Evolutionary conservation across 1,140 invertebrate species (phyloP), one percentile per base, ranked within the genome.

Genomic region (Meteorus sp.): DNA sequence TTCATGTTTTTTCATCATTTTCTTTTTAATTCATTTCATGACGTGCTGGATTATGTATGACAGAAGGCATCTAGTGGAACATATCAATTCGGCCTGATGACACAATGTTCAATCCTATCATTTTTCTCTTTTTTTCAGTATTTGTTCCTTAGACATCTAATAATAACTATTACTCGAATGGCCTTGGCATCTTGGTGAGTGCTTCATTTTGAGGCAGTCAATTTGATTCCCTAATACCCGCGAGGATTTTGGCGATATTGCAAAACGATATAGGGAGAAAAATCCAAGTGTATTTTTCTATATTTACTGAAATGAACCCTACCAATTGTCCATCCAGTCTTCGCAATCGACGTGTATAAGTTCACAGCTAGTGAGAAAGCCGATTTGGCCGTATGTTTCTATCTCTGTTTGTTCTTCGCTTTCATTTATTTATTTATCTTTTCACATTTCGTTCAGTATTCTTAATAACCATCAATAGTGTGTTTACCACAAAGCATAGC

Each of bases 41-140:
- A 47, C 44, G 31, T 50, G 47, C 47, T 50, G 47, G 27, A 29
- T 50, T 33, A 19, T 31, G 58, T 54, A 41, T 51, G 35, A 44
- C 22, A 59, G 22, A 59, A 63, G 52, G 53, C 37, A 59, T 59
- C 56, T 52, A 56, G 53, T 63, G 57, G 57, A 63, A 59, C 41
- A 53, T 59, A 33, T n/a, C n/a, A 51, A 59, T 52, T 56, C 51
- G 33, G 51, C 20, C 56, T 37, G 56, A 62, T 43, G 52, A 59
- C 59, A 47, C 51, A 35, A 35, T 25, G 44, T 37, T 59, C n/a
- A n/a, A n/a, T n/a, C n/a, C n/a, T n/a, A n/a, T n/a, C n/a, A n/a
- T n/a, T n/a, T n/a, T n/a, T n/a, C n/a, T n/a, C 50, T 41, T 44
- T 59, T 22, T 59, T 35, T 51, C 50, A n/a, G 29, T 54, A 48